Conservation (phyloP, 2,888 invertebrate genomes). For the Unio delphinus region DNA sequence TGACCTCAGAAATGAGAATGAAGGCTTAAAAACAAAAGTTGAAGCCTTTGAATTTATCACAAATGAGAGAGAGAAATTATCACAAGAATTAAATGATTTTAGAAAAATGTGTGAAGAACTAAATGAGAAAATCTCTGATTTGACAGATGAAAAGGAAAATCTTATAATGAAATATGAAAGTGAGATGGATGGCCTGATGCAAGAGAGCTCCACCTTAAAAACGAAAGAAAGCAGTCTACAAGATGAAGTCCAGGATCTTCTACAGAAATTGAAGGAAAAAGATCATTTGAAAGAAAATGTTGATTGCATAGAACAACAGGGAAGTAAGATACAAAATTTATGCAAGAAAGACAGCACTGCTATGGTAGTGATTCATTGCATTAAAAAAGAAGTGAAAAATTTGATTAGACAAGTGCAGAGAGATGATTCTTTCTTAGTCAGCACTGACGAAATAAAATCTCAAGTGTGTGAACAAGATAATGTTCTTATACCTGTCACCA, state of each 20-base stretch:
- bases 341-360: slow-evolving; percentile 1
- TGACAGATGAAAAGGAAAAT: slow-evolving; percentile 36
- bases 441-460: no score
- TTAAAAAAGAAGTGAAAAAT: slow-evolving; percentile 7
- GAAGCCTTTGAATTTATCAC: not conserved
- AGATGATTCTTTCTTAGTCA: not conserved
- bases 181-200: slow-evolving; percentile 15
- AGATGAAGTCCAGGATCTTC: slow-evolving; percentile 17
- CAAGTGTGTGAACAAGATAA: no score
- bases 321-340: no score
- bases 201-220: slow-evolving; percentile 16
- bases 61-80: slow-evolving; percentile 7
- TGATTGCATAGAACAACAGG: no score
- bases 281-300: slow-evolving; percentile 17
- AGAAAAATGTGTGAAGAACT: not conserved
- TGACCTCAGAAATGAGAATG: not conserved
- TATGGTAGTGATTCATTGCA: slow-evolving; percentile 6
- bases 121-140: not conserved
- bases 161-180: slow-evolving; percentile 17
- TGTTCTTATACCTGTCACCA: no score
- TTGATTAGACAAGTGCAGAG: slow-evolving; percentile 17
- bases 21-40: not conserved
- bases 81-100: slow-evolving; percentile 2
- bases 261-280: slow-evolving; percentile 13
- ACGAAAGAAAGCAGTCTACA: slow-evolving; percentile 20